These are phyloP conservation scores for Speoplatyrhinus poulsoni DNA, from an alignment of 2,113 vertebrate genomes.

Conservation along the genomic window DNA sequence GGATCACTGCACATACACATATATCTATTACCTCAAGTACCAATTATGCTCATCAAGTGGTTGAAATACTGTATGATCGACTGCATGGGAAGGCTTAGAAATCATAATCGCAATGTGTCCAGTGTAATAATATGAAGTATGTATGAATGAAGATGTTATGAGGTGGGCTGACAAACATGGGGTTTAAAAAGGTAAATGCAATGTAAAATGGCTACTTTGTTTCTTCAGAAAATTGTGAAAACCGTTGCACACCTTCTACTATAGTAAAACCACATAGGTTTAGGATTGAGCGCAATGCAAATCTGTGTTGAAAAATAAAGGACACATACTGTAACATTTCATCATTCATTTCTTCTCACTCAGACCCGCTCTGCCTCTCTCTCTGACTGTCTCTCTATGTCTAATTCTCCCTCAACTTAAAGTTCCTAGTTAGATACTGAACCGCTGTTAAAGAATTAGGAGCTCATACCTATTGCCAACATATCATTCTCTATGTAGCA, in stretches of 20 bases:
- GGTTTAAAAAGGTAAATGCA: background rate
- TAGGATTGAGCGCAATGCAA: too few species aligned
- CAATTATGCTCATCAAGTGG: slow-evolving; percentile 62
- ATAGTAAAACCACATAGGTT: too few species aligned
- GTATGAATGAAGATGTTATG: slow-evolving; percentile 6
- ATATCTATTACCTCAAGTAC: slow-evolving; percentile 62
- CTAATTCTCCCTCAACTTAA: too few species aligned
- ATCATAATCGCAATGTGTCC: slow-evolving; percentile 49
- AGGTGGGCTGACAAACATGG: slow-evolving; percentile 25
- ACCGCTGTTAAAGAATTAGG: slow-evolving; percentile 44
- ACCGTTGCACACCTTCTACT: too few species aligned
- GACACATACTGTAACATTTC: too few species aligned
- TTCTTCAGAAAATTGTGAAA: too few species aligned
- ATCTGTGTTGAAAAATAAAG: too few species aligned
- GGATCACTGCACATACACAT: slow-evolving; percentile 22
- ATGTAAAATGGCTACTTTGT: background rate
- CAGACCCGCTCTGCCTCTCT: too few species aligned
- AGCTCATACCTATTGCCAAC: slow-evolving; percentile 13
- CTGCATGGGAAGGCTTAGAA: slow-evolving; percentile 57
- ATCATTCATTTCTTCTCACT: too few species aligned
- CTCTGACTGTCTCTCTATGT: too few species aligned
- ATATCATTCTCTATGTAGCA: slow-evolving; percentile 44
- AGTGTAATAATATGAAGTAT: slow-evolving; percentile 28
- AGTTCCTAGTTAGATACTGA: slow-evolving; percentile 12
- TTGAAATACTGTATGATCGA: slow-evolving; percentile 51